Base-by-base conservation (phyloP, 2,888 invertebrate species). In the Ferdinandea cuprea region DNA sequence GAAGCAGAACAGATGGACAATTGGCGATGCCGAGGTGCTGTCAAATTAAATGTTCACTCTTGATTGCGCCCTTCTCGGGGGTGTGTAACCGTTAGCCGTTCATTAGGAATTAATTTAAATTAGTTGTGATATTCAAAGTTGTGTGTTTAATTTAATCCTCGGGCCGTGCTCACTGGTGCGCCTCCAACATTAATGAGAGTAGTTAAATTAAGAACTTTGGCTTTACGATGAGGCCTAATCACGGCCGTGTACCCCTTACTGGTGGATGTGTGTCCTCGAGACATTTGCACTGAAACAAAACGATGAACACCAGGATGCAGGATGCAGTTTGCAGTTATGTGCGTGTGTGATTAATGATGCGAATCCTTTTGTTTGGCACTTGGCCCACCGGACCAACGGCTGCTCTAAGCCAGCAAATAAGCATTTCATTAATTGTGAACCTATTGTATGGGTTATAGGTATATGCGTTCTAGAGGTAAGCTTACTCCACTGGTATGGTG, bases 71-170 rank as follows among this genome's bases (percentile, higher is more conserved):
- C 59, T 81, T 76, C 77, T 42, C 59, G 54, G 65, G n/a, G 71
- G 71, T 71, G 76, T 71, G 61, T 83, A 73, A 78, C 72, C 72
- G 77, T 78, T 83, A 83, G 83, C 68, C 78, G 78, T 81, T 77
- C 77, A 77, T 81, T 81, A 81, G 76, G 81, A 83, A 83, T 83
- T 83, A 83, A 83, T 83, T 83, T 78, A 78, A 83, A 83, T 83
- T 83, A 83, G 83, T 78, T 83, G 83, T 63, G 83, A 83, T 83
- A 78, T 73, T 83, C 83, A 66, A 66, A 83, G 78, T 83, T 83
- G 78, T 83, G 78, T 83, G 83, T 78, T 78, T 78, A 78, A 73
- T 83, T 83, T 83, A 83, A 83, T 83, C 77, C 78, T 72, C 42
- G 50, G 56, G 68, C 54, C 72, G 61, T 73, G 68, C 56, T 83